Conservation (phyloP, 2,888 invertebrate genomes). For the Drosophila nr. perissopoda region DNA sequence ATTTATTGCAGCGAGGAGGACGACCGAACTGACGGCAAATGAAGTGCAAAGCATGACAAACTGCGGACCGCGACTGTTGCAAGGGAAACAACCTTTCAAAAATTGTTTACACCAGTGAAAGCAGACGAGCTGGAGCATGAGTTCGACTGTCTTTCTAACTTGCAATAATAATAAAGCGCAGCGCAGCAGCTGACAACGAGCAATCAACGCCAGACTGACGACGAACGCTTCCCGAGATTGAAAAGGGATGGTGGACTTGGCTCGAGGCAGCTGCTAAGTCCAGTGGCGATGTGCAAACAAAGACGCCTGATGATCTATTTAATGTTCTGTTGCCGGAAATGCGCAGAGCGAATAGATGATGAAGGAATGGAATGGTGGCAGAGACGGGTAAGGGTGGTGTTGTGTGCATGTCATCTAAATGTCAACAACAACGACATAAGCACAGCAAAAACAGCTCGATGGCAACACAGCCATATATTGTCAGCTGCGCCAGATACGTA, state of each 20-base stretch:
- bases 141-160: slow-evolving; percentile 44
- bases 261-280: slow-evolving; percentile 31
- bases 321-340: slow-evolving; percentile 68
- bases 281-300: slow-evolving; percentile 71
- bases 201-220: slow-evolving; percentile 53
- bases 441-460: slow-evolving; percentile 11
- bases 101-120: slow-evolving; percentile 66
- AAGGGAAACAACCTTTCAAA: slow-evolving; percentile 76
- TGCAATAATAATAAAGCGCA: slow-evolving; percentile 71
- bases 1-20: slow-evolving; percentile 61
- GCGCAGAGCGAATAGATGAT: slow-evolving; percentile 10
- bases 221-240: slow-evolving; percentile 12
- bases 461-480: slow-evolving; percentile 14
- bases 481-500: slow-evolving; percentile 19
- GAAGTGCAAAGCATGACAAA: slow-evolving; percentile 76
- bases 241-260: slow-evolving; percentile 14
- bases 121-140: slow-evolving; percentile 1
- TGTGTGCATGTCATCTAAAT: slow-evolving; percentile 72
- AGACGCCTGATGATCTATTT: slow-evolving; percentile 75
- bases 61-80: slow-evolving; percentile 62
- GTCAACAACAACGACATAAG: slow-evolving; percentile 67
- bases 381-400: not conserved
- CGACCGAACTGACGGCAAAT: slow-evolving; percentile 54
- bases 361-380: not conserved
- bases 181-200: slow-evolving; percentile 69